phyloP scores from a whole-genome alignment of 2,113 vertebrate species.

The Pterocles gutturalis region DNA sequence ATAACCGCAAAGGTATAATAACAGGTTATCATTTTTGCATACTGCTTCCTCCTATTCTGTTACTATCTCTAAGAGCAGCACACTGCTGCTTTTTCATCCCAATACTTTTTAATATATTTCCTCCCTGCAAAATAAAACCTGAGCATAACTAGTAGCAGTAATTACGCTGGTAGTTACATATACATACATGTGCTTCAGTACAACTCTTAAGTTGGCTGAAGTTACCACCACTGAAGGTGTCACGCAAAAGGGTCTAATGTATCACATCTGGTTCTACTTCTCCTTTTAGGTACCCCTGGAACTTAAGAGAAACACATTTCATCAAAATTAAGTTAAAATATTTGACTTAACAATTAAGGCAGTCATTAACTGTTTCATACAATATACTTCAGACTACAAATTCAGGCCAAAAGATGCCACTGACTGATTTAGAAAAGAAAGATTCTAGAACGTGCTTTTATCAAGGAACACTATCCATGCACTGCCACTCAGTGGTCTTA shows the following conservation, averaged over 20 bases:
- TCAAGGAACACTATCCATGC: not conserved
- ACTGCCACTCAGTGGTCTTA: not conserved
- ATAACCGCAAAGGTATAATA: not conserved
- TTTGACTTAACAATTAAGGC: not conserved
- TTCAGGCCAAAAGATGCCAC: not conserved
- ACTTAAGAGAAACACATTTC: not conserved
- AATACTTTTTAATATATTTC: not conserved
- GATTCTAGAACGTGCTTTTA: not conserved
- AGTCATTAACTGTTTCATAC: not conserved
- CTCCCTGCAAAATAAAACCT: not conserved
- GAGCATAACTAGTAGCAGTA: not conserved
- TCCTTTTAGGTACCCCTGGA: not conserved
- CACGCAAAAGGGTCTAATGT: not conserved
- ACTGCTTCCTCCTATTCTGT: not conserved
- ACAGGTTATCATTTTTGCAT: not conserved
- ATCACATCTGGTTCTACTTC: not conserved
- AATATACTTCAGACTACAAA: not conserved
- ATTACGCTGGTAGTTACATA: not conserved
- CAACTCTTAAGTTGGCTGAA: not conserved
- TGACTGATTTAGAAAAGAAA: not conserved
- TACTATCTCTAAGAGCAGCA: not conserved
- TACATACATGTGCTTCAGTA: not conserved
- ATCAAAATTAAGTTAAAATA: not conserved
- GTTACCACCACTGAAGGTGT: not conserved
- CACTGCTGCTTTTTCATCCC: not conserved